Evolutionary conservation across 2,888 invertebrate genomes (phyloP).

Genomic region (Trichopoda pennipes): DNA sequence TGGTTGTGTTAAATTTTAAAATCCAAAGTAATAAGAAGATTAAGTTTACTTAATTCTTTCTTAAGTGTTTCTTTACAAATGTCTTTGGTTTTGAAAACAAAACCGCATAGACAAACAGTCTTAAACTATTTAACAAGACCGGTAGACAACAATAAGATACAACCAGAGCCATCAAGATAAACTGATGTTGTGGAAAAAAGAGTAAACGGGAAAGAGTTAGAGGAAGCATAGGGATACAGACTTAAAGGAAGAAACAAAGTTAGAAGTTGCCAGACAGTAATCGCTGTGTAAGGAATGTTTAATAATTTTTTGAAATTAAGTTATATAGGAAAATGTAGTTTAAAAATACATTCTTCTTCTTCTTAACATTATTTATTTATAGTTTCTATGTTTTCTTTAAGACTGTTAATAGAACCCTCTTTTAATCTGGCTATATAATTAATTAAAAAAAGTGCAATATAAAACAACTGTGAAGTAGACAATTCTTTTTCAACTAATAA

Average conservation of each 20-base stretch:
- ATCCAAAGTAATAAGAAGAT: slow-evolving; percentile 65
- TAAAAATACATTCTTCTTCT: too few relatives aligned
- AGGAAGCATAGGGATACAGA: neutral
- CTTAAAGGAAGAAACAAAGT: neutral
- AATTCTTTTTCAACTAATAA: slow-evolving; percentile 41
- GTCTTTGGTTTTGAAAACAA: slow-evolving; percentile 63
- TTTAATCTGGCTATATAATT: neutral
- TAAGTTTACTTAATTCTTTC: slow-evolving; percentile 64
- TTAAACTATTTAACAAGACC: neutral
- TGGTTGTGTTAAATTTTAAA: too few relatives aligned
- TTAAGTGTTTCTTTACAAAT: slow-evolving; percentile 66
- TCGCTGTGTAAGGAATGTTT: too few relatives aligned
- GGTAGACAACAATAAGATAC: slow-evolving; percentile 16
- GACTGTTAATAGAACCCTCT: too few relatives aligned
- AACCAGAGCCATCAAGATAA: slow-evolving; percentile 1
- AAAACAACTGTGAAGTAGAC: neutral
- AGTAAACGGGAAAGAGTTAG: neutral
- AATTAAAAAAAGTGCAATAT: neutral
- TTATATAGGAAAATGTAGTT: too few relatives aligned
- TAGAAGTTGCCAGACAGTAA: neutral
- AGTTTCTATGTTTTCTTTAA: too few relatives aligned
- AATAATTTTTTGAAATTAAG: too few relatives aligned
- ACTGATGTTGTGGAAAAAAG: slow-evolving; percentile 5
- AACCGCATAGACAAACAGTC: slow-evolving; percentile 12
- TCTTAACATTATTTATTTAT: too few relatives aligned